These are phyloP conservation scores for Lithophane socia DNA, from an alignment of 2,888 invertebrate genomes.

Conservation along the genomic window DNA sequence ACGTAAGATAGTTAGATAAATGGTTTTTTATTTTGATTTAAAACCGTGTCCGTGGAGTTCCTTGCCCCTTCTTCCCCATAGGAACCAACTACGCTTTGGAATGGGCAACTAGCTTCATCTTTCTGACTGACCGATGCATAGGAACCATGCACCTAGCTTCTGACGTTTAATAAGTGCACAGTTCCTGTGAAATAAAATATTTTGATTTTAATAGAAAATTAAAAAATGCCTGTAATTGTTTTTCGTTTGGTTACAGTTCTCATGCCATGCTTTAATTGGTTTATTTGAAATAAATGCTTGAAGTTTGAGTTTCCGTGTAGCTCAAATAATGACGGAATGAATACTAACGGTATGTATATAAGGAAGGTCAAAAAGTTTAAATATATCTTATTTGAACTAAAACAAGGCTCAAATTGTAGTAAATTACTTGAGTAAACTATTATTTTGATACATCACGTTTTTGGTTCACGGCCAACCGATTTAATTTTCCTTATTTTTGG, in stretches of 20 bases:
- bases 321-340: not conserved
- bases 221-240: too few relatives aligned
- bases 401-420: constrained; percentile 27
- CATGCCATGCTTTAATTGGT: too few relatives aligned
- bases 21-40: not conserved
- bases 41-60: not conserved
- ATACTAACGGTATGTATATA: not conserved
- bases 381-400: constrained; percentile 35
- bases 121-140: too few relatives aligned
- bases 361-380: constrained; percentile 33
- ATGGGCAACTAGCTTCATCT: too few relatives aligned
- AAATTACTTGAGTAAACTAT: constrained; percentile 30
- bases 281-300: too few relatives aligned
- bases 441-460: constrained; percentile 21
- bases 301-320: not conserved
- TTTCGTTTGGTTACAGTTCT: too few relatives aligned
- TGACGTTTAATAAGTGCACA: too few relatives aligned
- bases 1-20: not conserved
- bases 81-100: too few relatives aligned
- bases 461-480: constrained; percentile 16
- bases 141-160: too few relatives aligned
- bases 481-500: constrained; percentile 17
- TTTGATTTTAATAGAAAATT: too few relatives aligned
- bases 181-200: too few relatives aligned
- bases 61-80: not conserved